Evolutionary conservation across 2,113 vertebrate species (phyloP).

Genomic region (Pelecanoides urinatrix): DNA sequence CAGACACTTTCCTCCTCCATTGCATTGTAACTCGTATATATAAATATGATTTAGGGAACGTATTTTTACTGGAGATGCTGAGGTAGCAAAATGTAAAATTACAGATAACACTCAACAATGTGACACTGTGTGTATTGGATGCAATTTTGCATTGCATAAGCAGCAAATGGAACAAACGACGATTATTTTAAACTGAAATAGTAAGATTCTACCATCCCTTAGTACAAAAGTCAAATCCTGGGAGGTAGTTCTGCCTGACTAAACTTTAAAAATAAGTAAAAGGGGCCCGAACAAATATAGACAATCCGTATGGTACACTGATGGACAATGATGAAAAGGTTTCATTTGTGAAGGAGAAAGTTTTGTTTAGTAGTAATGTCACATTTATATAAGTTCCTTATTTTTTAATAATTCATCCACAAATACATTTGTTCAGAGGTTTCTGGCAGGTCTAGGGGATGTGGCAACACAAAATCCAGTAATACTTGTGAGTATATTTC

Average conservation of each 20-base stretch:
- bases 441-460: background rate
- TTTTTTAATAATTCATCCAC: background rate
- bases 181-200: background rate
- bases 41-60: background rate
- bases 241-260: background rate
- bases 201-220: background rate
- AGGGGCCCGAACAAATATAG: background rate
- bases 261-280: background rate
- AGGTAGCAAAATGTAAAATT: conserved; percentile 18
- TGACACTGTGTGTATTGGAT: background rate
- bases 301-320: background rate
- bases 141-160: background rate
- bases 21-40: background rate
- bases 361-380: background rate
- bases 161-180: background rate
- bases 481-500: background rate
- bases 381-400: background rate
- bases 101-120: background rate
- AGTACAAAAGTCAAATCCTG: background rate
- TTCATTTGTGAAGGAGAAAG: background rate
- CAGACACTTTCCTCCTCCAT: conserved; percentile 8
- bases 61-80: conserved; percentile 20
- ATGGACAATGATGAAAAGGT: background rate
- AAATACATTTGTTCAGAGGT: background rate
- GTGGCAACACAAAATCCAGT: background rate